Conservation (phyloP, 1,140 invertebrate genomes). For the Caerostris extrusa region DNA sequence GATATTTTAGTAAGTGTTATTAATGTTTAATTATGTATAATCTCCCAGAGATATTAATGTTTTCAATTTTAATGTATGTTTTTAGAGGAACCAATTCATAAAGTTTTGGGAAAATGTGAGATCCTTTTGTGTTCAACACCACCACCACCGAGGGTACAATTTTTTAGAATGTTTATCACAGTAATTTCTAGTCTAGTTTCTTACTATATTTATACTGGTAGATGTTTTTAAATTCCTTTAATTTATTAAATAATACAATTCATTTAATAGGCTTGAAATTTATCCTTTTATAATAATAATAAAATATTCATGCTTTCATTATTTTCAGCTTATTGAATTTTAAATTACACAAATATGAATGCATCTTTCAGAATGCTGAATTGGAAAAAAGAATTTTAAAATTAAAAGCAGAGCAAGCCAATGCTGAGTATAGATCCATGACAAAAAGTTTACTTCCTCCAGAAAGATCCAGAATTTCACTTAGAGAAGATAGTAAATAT, state of each 20-base stretch:
- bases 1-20: slow-evolving; percentile 33
- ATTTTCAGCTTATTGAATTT: background rate
- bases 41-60: background rate
- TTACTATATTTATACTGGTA: too few relatives aligned
- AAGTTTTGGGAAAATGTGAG: slow-evolving; percentile 58
- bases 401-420: slow-evolving; percentile 69
- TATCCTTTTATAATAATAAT: background rate
- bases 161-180: background rate
- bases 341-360: background rate
- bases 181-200: too few relatives aligned
- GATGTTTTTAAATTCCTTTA: background rate
- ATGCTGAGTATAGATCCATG: slow-evolving; percentile 66
- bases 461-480: background rate
- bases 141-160: slow-evolving; percentile 21
- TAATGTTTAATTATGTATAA: too few relatives aligned
- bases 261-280: background rate
- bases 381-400: slow-evolving; percentile 63
- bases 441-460: background rate
- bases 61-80: background rate
- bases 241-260: too few relatives aligned
- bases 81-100: slow-evolving; percentile 43
- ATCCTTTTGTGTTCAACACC: slow-evolving; percentile 20
- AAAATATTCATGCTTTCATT: too few relatives aligned
- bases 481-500: slow-evolving; percentile 41
- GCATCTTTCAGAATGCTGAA: slow-evolving; percentile 58